Base-by-base conservation (phyloP, 2,797 vertebrate species). In the Sebastolobus alascanus region DNA sequence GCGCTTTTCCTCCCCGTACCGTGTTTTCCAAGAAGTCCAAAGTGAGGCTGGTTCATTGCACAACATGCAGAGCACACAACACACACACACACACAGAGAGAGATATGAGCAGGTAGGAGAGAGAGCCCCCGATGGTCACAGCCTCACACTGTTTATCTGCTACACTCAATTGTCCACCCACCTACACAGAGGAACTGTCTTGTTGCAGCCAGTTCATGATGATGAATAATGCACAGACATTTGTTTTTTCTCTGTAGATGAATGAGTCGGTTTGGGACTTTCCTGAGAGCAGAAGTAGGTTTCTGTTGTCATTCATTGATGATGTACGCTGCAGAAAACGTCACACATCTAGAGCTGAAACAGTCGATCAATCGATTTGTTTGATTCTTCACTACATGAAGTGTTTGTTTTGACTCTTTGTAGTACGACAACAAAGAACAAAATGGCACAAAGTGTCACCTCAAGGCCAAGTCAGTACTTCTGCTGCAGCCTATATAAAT, bases 1-100 rank as follows among this genome's bases (percentile, higher is more conserved):
- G 76, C 71, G 27, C 68, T 75, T 78, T 71, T 83, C 56, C 79
- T 85, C 76, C 75, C n/a, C 38, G 29, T 18, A 2, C 37, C 6
- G 20, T 86, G 84, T 87, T 91, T 91, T 90, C 91, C 84, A 88
- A 92, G 91, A 91, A 91, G 83, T 90, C 87, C 84, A 92, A 84
- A 90, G 85, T 86, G 87, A 88, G 84, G 86, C 84, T 86, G 88
- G 79, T 70, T 83, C 79, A 78, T 93, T 95, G 92, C 92, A 84
- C 93, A 95, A 94, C 89, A 75, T 64, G 71, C 79, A 86, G 38
- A 77, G 33, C 61, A 37, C 70, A 61, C 74, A 33, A 56, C 77
- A 46, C 79, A 70, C 61, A 68, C 61, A 64, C 61, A 64, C 58
- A 55, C 52, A 46, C 52, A 50, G 50, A 55, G 38, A 35, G 43